These are phyloP conservation scores for Drosophila lowei DNA, from an alignment of 1,140 invertebrate species.

Conservation along the genomic window DNA sequence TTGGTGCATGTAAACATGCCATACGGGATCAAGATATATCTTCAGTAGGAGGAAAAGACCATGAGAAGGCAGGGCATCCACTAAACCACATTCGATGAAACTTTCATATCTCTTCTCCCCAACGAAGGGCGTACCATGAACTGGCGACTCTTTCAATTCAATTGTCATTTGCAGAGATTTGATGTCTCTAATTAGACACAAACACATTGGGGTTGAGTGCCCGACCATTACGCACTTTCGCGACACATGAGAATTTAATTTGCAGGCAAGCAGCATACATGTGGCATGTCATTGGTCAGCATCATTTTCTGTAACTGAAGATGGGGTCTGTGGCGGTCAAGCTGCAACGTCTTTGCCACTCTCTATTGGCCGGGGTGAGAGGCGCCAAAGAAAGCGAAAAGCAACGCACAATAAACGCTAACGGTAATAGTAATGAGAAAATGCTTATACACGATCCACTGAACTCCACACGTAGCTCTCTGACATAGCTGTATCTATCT, in stretches of 20 bases:
- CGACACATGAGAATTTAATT: constrained; percentile 73
- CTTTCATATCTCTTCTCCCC: constrained; percentile 23
- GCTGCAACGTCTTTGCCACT: constrained; percentile 1
- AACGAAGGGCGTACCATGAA: constrained; percentile 21
- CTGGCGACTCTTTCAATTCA: constrained; percentile 22
- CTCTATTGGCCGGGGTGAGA: constrained; percentile 10
- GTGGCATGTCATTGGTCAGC: constrained; percentile 41
- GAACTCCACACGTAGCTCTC: constrained; percentile 6
- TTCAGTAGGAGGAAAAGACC: not conserved
- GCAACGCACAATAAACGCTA: constrained; percentile 45
- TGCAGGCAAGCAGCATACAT: constrained; percentile 15
- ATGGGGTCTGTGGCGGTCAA: constrained; percentile 25
- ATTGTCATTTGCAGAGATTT: constrained; percentile 21
- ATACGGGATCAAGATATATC: constrained; percentile 46
- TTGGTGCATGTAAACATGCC: constrained; percentile 52
- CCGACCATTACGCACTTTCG: constrained; percentile 71
- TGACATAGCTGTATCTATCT: not conserved
- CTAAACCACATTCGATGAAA: constrained; percentile 3
- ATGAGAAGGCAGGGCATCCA: too few relatives aligned
- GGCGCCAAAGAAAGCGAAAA: constrained; percentile 59
- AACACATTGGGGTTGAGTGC: constrained; percentile 51
- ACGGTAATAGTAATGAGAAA: constrained; percentile 52
- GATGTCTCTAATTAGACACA: constrained; percentile 44
- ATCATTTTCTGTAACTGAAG: constrained; percentile 9
- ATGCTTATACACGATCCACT: constrained; percentile 40